Conservation (phyloP, 2,888 invertebrate genomes). For the Pandemis cinnamomeana region DNA sequence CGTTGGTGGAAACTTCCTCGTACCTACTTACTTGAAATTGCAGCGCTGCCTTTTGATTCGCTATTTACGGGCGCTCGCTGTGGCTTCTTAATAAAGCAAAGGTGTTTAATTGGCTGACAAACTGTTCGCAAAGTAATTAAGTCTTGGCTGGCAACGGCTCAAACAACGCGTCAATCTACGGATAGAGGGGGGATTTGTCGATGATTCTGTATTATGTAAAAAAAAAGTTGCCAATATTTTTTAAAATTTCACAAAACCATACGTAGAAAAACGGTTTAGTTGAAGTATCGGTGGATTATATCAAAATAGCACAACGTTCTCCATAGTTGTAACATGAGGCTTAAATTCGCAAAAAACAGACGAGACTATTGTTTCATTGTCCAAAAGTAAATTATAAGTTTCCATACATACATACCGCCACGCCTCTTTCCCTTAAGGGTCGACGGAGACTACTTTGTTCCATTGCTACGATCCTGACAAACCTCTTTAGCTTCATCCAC, state of each 20-base stretch:
- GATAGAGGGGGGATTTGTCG: slow-evolving; percentile 57
- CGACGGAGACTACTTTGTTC: too few relatives aligned
- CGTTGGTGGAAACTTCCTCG: slow-evolving; percentile 31
- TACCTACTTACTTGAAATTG: slow-evolving; percentile 49
- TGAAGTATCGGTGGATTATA: background rate
- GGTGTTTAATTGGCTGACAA: slow-evolving; percentile 85
- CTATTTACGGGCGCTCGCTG: slow-evolving; percentile 65
- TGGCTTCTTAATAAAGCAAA: slow-evolving; percentile 84
- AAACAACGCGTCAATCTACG: slow-evolving; percentile 77
- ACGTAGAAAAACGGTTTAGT: background rate
- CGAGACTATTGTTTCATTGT: too few relatives aligned
- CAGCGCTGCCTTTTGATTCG: slow-evolving; percentile 59
- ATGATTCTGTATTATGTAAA: slow-evolving; percentile 8
- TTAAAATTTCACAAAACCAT: background rate
- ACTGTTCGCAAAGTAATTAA: slow-evolving; percentile 83
- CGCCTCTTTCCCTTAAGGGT: too few relatives aligned
- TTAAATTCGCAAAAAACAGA: too few relatives aligned
- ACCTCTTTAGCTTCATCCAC: too few relatives aligned
- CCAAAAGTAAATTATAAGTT: too few relatives aligned
- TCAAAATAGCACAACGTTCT: too few relatives aligned
- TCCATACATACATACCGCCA: too few relatives aligned
- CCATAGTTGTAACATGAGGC: too few relatives aligned
- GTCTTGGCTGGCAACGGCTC: slow-evolving; percentile 73
- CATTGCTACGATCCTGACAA: too few relatives aligned
- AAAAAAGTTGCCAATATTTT: background rate